These are phyloP conservation scores for Sebastes diploproa DNA, from an alignment of 2,797 vertebrate species.

Conservation along the genomic window DNA sequence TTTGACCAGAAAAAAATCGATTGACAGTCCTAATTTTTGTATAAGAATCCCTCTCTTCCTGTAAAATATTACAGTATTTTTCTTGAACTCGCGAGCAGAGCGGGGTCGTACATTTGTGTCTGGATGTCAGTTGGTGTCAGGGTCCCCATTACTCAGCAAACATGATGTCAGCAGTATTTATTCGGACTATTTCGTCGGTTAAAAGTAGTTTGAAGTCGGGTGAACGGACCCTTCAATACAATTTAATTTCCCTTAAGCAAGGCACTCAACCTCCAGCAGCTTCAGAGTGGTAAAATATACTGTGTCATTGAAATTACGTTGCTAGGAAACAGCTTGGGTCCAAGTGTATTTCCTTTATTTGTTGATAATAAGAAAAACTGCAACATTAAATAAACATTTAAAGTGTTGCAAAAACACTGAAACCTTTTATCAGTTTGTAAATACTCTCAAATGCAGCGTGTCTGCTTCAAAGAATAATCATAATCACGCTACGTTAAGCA, in stretches of 20 bases:
- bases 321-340: conserved; percentile 28
- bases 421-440: neutral
- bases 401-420: neutral
- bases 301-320: conserved; percentile 11
- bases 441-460: neutral
- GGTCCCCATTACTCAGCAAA: neutral
- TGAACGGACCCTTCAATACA: neutral
- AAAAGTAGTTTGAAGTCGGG: neutral
- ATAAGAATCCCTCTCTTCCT: neutral
- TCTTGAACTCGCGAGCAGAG: neutral
- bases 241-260: neutral
- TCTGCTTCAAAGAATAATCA: neutral
- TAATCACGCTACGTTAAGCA: neutral
- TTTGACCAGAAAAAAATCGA: too few relatives aligned
- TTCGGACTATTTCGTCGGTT: neutral
- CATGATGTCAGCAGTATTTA: neutral
- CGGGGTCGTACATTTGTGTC: neutral
- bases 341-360: neutral
- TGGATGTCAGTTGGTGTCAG: neutral
- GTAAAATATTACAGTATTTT: neutral
- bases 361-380: neutral
- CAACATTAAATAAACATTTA: neutral
- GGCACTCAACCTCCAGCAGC: neutral
- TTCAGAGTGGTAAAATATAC: neutral
- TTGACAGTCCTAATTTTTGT: too few relatives aligned